Evolutionary conservation across 2,888 invertebrate species (phyloP).

Genomic region (Gasteruption jaculator): DNA sequence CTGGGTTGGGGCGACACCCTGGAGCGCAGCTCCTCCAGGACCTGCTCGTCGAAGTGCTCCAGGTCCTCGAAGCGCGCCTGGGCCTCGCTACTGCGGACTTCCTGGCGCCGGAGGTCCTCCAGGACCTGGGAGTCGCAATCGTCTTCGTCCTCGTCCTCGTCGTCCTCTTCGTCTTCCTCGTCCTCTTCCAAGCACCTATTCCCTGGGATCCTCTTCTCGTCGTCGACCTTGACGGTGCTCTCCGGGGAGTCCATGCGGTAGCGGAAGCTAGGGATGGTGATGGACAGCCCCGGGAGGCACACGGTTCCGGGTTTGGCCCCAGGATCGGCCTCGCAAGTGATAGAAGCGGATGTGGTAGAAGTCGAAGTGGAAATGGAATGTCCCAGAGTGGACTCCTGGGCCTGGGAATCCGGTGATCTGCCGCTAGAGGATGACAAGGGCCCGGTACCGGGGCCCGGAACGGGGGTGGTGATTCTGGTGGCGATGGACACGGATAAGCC

Average conservation of each 20-base stretch:
- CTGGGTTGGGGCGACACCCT: slow-evolving; percentile 68
- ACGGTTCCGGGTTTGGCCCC: slow-evolving; percentile 17
- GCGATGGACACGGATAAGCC: slow-evolving; percentile 42
- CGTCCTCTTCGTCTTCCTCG: slow-evolving; percentile 19
- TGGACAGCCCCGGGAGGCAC: slow-evolving; percentile 32
- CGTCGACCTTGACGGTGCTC: slow-evolving; percentile 33
- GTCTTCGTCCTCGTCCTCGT: slow-evolving; percentile 29
- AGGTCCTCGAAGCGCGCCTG: slow-evolving; percentile 37
- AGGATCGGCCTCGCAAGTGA: slow-evolving; percentile 6
- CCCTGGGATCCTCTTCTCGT: slow-evolving; percentile 20
- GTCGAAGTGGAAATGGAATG: slow-evolving; percentile 18
- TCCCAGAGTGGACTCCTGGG: slow-evolving; percentile 30
- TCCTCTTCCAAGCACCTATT: slow-evolving; percentile 23
- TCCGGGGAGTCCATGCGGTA: slow-evolving; percentile 37
- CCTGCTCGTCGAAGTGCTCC: slow-evolving; percentile 55
- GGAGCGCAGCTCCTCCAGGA: slow-evolving; percentile 62
- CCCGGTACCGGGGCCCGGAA: slow-evolving; percentile 9
- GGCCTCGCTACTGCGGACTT: slow-evolving; percentile 33
- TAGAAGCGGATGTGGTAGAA: slow-evolving; percentile 14
- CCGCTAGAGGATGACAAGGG: slow-evolving; percentile 29
- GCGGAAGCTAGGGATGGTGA: slow-evolving; percentile 30
- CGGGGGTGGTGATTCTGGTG: slow-evolving; percentile 29
- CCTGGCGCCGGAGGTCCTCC: slow-evolving; percentile 29
- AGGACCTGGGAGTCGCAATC: slow-evolving; percentile 37
- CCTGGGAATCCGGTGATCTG: slow-evolving; percentile 39